phyloP scores from a whole-genome alignment of 1,140 invertebrate genomes.

The Bombus confusus region DNA sequence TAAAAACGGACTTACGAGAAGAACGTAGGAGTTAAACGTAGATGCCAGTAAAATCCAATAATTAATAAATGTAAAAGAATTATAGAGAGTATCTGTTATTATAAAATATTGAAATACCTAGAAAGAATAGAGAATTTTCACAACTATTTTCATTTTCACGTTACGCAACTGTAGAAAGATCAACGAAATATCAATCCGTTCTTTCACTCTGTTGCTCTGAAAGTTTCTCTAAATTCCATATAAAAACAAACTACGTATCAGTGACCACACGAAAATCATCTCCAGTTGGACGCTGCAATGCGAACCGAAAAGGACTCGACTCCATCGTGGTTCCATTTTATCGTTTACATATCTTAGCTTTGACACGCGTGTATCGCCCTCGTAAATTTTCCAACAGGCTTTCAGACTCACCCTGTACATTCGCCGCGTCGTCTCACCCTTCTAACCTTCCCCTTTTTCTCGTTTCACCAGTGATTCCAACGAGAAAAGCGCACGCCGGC shows the following conservation, averaged over 20 bases:
- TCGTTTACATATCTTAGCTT: conserved; percentile 27
- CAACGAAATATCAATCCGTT: neutral
- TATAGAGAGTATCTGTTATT: too few relatives aligned
- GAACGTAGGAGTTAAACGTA: too few relatives aligned
- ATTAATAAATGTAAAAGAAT: too few relatives aligned
- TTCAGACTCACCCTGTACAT: conserved; percentile 4
- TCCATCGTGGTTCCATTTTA: neutral
- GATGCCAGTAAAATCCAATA: too few relatives aligned
- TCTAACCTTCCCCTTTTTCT: conserved; percentile 18
- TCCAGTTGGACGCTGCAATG: too few relatives aligned
- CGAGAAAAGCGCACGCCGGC: neutral
- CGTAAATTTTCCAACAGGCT: conserved; percentile 6
- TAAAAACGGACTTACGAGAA: too few relatives aligned
- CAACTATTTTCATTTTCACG: too few relatives aligned
- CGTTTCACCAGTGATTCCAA: neutral
- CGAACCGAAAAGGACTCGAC: too few relatives aligned
- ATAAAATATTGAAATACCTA: too few relatives aligned
- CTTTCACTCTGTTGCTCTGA: neutral
- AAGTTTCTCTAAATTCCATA: neutral
- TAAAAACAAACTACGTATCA: neutral
- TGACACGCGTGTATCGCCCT: neutral
- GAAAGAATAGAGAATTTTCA: too few relatives aligned
- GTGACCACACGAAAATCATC: neutral
- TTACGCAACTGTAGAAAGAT: too few relatives aligned
- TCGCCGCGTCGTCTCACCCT: neutral